phyloP scores from a whole-genome alignment of 2,888 invertebrate species.

The Parasteatoda lunata region DNA sequence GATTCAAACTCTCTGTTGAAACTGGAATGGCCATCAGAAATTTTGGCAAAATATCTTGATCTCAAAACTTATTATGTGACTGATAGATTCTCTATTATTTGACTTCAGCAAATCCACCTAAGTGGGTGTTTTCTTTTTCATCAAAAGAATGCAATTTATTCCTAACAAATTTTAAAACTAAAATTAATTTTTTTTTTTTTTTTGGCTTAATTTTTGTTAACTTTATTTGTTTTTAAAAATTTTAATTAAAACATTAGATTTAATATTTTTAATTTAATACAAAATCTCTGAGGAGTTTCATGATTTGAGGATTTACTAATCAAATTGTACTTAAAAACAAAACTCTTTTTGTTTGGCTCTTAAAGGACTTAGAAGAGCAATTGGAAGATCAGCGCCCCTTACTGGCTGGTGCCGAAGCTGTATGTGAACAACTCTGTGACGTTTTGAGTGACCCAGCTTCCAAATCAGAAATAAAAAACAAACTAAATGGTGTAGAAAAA shows the following conservation, averaged over 20 bases:
- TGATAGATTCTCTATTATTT: too few species aligned
- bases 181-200: not conserved
- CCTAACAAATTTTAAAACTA: too few species aligned
- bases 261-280: too few species aligned
- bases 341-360: not conserved
- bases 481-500: slow-evolving; percentile 88
- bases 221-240: not conserved
- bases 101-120: too few species aligned
- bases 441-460: slow-evolving; percentile 93
- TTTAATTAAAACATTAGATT: not conserved
- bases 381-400: slow-evolving; percentile 91
- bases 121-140: too few species aligned
- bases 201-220: not conserved
- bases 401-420: slow-evolving; percentile 89
- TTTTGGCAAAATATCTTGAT: too few species aligned
- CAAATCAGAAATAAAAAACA: slow-evolving; percentile 90
- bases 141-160: too few species aligned
- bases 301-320: not conserved
- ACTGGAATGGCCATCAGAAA: too few species aligned
- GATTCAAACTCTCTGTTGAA: too few species aligned
- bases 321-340: not conserved
- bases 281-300: too few species aligned
- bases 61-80: too few species aligned
- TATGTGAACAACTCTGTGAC: slow-evolving; percentile 88
- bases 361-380: slow-evolving; percentile 85